phyloP scores from a whole-genome alignment of 2,888 invertebrate species.

The Pocota personata region DNA sequence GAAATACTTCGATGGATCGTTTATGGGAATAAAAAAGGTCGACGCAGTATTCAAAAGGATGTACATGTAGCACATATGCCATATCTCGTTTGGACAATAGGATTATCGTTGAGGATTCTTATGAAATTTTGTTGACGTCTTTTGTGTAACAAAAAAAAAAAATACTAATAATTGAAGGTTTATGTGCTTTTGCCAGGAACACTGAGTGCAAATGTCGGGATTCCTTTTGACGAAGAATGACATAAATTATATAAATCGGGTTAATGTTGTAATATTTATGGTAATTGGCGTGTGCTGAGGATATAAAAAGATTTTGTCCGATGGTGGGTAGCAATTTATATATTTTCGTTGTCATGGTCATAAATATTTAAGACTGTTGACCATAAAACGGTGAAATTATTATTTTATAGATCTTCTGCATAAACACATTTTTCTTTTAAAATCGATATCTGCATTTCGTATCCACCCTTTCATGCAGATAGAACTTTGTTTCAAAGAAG shows the following conservation, averaged over 20 bases:
- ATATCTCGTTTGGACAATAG: slow-evolving; percentile 21
- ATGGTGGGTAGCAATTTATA: not conserved
- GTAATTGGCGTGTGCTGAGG: slow-evolving; percentile 4
- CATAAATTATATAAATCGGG: slow-evolving; percentile 22
- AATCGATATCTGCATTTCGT: not conserved
- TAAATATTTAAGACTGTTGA: not conserved
- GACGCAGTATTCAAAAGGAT: slow-evolving; percentile 20
- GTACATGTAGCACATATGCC: not conserved
- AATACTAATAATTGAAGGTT: slow-evolving; percentile 1
- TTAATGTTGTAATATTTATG: slow-evolving; percentile 30
- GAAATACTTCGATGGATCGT: slow-evolving; percentile 1
- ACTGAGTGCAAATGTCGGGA: not conserved
- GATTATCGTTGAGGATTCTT: slow-evolving; percentile 35
- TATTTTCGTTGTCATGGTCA: not conserved
- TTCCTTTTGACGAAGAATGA: not conserved
- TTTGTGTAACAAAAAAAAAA: not conserved
- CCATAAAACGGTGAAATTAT: not conserved
- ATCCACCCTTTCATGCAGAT: no score
- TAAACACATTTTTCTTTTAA: no score
- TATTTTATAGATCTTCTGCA: no score
- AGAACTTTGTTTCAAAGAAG: no score
- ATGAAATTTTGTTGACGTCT: slow-evolving; percentile 9
- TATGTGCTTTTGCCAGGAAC: not conserved
- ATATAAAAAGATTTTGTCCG: not conserved
- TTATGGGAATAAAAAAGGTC: slow-evolving; percentile 17